Conservation (phyloP, 2,113 vertebrate genomes). For the Morone saxatilis region DNA sequence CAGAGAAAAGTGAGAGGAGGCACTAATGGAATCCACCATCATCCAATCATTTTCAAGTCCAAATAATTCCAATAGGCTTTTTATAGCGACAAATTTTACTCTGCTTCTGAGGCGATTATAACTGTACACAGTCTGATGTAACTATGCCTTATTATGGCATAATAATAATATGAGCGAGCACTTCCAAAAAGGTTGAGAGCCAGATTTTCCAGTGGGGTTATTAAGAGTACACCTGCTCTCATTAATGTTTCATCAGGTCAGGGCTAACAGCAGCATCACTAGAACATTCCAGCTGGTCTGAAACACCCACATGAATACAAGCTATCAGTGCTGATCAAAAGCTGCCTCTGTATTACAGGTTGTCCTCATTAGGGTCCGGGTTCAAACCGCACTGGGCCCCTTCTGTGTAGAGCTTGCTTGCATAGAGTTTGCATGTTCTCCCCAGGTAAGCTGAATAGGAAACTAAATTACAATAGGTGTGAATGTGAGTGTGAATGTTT, state of each 20-base stretch:
- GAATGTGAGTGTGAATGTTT: background rate
- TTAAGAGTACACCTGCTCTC: constrained; percentile 59
- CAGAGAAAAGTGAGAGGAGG: constrained; percentile 38
- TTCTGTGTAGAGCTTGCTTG: background rate
- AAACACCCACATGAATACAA: constrained; percentile 8
- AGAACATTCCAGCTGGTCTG: constrained; percentile 13
- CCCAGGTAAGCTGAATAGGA: background rate
- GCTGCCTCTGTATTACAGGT: background rate
- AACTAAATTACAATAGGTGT: background rate
- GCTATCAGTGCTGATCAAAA: constrained; percentile 14
- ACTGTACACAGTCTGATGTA: constrained; percentile 57
- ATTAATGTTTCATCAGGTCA: constrained; percentile 42
- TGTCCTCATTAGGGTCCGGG: too few species aligned
- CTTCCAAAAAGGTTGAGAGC: constrained; percentile 42
- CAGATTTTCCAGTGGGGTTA: constrained; percentile 48
- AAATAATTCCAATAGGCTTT: constrained; percentile 71
- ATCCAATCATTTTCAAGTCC: constrained; percentile 75
- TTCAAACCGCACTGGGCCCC: background rate
- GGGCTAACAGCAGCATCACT: background rate
- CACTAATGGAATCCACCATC: constrained; percentile 75
- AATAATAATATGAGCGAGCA: constrained; percentile 42
- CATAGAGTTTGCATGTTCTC: constrained; percentile 29
- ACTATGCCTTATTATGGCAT: constrained; percentile 35
- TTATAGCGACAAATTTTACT: constrained; percentile 53
- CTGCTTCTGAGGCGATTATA: constrained; percentile 61